Base-by-base conservation (phyloP, 1,140 invertebrate genomes). In the Formica exsecta region DNA sequence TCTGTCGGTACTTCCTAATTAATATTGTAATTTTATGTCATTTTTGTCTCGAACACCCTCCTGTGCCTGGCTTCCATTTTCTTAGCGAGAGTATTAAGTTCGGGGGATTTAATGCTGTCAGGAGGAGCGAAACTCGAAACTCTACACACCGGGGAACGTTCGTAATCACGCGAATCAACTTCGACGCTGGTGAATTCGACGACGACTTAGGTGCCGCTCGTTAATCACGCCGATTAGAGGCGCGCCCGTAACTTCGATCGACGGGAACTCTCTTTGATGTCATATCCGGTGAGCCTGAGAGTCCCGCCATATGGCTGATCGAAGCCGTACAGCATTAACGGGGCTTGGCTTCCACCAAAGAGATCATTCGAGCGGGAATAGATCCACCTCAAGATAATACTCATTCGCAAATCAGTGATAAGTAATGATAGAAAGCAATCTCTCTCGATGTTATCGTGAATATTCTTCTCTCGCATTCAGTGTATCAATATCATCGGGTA, bases 191-290 rank as follows among this genome's bases (percentile, higher is more conserved):
- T 62, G 68, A 83, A 83, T 83, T 83, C 68, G 79, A 73, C 68
- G 79, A 83, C 68, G 79, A 83, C 79, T 83, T 74, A 74, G 79
- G 79, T 83, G 79, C 79, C 68, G 79, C 79, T 83, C 68, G 68
- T 83, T 83, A 83, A 83, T 83, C 79, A 83, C 79, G 79, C 79
- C 79, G 79, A 83, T 83, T 83, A 83, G 66, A 83, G 68, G 68
- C 79, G 51, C 54, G 79, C 79, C 79, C 79, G 68, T 83, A 83
- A 83, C 68, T 83, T 61, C 79, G 79, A 83, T 83, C 68, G 68
- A 74, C 68, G 57, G 68, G 76, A 83, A 74, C 29, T 83, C 79
- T 83, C 79, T 83, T 83, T 83, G 79, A 83, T 83, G 79, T 83
- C 57, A 54, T 83, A 83, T 83, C 79, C 79, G 54, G 79, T 83